These are phyloP conservation scores for Apogon talboti DNA, from an alignment of 2,797 vertebrate species.

Conservation along the genomic window DNA sequence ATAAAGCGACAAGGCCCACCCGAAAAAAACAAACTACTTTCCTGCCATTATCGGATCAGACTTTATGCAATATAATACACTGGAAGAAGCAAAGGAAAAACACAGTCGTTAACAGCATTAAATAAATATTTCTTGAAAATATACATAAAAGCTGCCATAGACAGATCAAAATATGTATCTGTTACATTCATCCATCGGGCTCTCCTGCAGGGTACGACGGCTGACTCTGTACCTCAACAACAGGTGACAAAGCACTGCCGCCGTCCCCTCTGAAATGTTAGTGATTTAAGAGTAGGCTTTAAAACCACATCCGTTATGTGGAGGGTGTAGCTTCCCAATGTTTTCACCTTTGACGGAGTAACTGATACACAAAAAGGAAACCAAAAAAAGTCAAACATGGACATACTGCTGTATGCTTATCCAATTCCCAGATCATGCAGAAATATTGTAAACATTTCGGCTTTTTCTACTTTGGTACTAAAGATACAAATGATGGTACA, in stretches of 20 bases:
- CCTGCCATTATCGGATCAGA: conserved; percentile 69
- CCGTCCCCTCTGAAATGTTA: conserved; percentile 45
- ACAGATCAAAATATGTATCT: conserved; percentile 80
- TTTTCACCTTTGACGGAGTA: conserved; percentile 39
- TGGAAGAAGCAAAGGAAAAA: conserved; percentile 72
- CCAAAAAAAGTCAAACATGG: conserved; percentile 26
- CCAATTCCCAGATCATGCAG: conserved; percentile 61
- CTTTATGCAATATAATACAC: conserved; percentile 78
- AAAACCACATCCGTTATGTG: conserved; percentile 34
- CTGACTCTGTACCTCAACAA: conserved; percentile 66
- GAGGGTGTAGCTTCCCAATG: conserved; percentile 33
- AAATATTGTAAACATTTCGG: conserved; percentile 82
- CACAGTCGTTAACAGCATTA: conserved; percentile 66
- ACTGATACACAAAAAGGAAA: conserved; percentile 33
- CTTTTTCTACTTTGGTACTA: conserved; percentile 79
- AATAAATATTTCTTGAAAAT: conserved; percentile 75
- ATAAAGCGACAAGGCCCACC: conserved; percentile 77
- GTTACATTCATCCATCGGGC: conserved; percentile 88
- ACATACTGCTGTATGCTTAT: conserved; percentile 45
- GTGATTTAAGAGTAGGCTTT: conserved; percentile 44
- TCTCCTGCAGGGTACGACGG: conserved; percentile 64
- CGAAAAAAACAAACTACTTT: conserved; percentile 70
- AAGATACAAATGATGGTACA: conserved; percentile 68
- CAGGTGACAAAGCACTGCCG: conserved; percentile 55
- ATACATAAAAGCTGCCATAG: conserved; percentile 83